Conservation (phyloP, 2,797 vertebrate genomes). For the Acropternis orthonyx region DNA sequence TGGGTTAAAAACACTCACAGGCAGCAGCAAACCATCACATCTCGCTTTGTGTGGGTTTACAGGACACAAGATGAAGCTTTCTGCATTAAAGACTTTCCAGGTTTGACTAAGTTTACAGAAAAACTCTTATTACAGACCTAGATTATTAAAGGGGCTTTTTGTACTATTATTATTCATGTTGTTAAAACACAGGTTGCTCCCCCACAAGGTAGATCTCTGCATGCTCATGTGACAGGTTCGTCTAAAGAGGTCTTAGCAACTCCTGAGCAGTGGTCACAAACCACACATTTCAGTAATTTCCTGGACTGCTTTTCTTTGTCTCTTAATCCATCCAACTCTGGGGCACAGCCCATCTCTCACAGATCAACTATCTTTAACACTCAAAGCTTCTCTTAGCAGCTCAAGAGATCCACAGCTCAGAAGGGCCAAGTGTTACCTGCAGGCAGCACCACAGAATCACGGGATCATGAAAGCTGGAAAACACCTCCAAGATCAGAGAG, state of each 20-base stretch:
- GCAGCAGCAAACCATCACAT: not conserved
- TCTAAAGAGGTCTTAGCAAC: not conserved
- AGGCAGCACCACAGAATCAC: not conserved
- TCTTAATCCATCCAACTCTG: not conserved
- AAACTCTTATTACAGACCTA: not conserved
- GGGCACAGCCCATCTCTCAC: not conserved
- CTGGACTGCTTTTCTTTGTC: not conserved
- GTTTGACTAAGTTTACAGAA: not conserved
- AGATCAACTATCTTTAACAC: not conserved
- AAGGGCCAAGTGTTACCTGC: not conserved
- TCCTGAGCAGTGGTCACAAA: not conserved
- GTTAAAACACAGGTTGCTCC: not conserved
- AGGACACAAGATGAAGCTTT: not conserved
- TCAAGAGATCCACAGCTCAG: not conserved
- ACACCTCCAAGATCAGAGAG: not conserved
- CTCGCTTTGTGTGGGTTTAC: accelerated
- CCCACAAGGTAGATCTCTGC: not conserved
- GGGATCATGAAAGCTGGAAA: not conserved
- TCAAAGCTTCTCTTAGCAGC: not conserved
- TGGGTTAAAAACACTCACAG: not conserved
- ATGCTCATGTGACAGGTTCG: not conserved
- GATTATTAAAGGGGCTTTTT: not conserved
- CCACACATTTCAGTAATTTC: not conserved
- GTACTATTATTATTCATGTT: not conserved
- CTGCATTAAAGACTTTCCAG: not conserved